These are phyloP conservation scores for Andrena hattorfiana DNA, from an alignment of 2,888 invertebrate species.

Conservation along the genomic window DNA sequence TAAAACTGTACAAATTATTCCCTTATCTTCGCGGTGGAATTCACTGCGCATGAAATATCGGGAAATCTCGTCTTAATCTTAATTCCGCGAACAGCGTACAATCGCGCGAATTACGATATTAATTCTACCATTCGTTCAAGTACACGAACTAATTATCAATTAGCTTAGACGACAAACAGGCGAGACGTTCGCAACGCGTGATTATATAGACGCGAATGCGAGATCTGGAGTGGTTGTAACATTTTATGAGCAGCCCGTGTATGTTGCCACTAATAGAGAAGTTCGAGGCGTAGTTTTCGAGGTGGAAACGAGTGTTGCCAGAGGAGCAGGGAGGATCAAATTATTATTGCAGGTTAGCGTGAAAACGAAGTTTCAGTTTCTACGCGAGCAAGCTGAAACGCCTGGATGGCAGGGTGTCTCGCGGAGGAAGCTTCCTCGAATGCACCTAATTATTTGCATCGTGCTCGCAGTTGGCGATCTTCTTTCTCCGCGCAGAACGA, in stretches of 20 bases:
- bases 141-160: constrained; percentile 19
- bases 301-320: constrained; percentile 21
- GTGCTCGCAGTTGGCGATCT: constrained; percentile 35
- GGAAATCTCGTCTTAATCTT: neutral
- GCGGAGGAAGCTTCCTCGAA: constrained; percentile 31
- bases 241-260: neutral
- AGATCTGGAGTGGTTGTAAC: neutral
- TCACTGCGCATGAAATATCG: neutral
- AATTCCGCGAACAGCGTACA: neutral
- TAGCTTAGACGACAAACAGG: neutral
- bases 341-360: constrained; percentile 46
- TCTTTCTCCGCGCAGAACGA: constrained; percentile 2
- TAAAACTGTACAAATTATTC: neutral
- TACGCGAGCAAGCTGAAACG: constrained; percentile 25
- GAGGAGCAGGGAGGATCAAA: constrained; percentile 45
- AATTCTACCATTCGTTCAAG: neutral
- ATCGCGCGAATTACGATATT: neutral
- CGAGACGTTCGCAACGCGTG: neutral
- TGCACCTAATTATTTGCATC: constrained; percentile 53
- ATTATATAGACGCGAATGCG: neutral
- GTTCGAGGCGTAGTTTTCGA: constrained; percentile 19
- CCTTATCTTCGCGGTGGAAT: neutral
- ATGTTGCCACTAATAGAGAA: constrained; percentile 9
- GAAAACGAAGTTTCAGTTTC: constrained; percentile 48
- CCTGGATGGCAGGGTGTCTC: constrained; percentile 16